Conservation (phyloP, 1,140 invertebrate species). For the Probaryconus sp. region DNA sequence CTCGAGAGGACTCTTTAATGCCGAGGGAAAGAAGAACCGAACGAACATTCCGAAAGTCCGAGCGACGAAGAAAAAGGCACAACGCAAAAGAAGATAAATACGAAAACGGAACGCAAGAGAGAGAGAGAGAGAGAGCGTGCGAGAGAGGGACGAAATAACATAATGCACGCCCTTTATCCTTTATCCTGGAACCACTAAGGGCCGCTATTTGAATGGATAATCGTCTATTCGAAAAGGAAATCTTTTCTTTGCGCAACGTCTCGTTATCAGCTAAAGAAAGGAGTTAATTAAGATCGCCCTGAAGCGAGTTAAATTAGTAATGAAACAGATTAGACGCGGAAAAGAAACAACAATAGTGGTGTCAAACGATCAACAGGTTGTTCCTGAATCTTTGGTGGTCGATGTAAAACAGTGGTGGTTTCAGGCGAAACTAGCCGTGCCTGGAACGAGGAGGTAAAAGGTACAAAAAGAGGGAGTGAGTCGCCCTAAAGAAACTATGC, state of each 20-base stretch:
- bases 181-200: no score
- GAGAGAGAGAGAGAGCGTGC: slow-evolving; percentile 19
- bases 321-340: no score
- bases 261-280: no score
- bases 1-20: slow-evolving; percentile 28
- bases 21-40: slow-evolving; percentile 17
- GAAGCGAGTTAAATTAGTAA: no score
- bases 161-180: no score
- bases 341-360: slow-evolving; percentile 23
- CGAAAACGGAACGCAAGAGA: slow-evolving; percentile 6
- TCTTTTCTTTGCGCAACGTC: no score
- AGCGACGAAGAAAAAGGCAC: slow-evolving; percentile 10
- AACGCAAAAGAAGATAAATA: slow-evolving; percentile 16
- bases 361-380: slow-evolving; percentile 35
- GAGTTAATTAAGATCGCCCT: slow-evolving; percentile 2
- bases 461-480: slow-evolving; percentile 29
- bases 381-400: slow-evolving; percentile 3
- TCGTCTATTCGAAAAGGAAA: no score
- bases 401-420: slow-evolving; percentile 2
- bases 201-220: no score
- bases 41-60: slow-evolving; percentile 53
- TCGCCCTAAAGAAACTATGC: slow-evolving; percentile 58
- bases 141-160: slow-evolving; percentile 4
- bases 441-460: slow-evolving; percentile 38
- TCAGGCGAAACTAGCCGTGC: slow-evolving; percentile 24